Evolutionary conservation across 2,797 vertebrate species (phyloP).

Genomic region (Morelia viridis): DNA sequence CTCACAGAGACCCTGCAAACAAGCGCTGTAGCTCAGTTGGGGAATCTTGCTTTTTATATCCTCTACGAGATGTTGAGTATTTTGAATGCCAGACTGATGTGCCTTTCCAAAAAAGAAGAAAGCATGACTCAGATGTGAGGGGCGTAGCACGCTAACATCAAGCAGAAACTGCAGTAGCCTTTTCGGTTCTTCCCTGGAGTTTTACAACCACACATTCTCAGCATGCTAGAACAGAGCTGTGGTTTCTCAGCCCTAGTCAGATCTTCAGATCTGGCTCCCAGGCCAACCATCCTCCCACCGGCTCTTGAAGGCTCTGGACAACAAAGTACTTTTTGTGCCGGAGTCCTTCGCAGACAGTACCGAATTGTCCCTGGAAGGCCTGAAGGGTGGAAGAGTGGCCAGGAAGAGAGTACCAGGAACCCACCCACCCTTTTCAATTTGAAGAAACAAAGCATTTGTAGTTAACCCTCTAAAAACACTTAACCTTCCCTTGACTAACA

Average conservation of each 20-base stretch:
- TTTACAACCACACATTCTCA: conserved; percentile 6
- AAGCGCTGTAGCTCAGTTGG: too few relatives aligned
- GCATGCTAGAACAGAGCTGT: background rate
- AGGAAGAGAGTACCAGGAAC: background rate
- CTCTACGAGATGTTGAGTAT: background rate
- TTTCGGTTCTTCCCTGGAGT: background rate
- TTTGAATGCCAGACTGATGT: background rate
- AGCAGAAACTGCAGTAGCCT: background rate
- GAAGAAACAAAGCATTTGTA: background rate
- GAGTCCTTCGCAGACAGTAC: background rate
- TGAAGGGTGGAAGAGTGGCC: background rate
- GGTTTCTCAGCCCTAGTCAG: background rate
- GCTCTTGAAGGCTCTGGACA: background rate
- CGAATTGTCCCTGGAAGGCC: background rate
- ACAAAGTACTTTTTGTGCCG: conserved; percentile 14
- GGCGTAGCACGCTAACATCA: too few relatives aligned
- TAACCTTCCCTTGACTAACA: too few relatives aligned
- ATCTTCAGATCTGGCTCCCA: background rate
- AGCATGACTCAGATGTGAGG: background rate
- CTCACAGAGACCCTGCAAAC: background rate
- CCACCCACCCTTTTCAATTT: background rate
- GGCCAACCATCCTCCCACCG: conserved; percentile 1
- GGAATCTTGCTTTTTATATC: background rate
- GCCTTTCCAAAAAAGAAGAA: background rate
- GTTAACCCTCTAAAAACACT: background rate